Evolutionary conservation across 1,140 invertebrate species (phyloP).

Genomic region (Parapsyche elsis): DNA sequence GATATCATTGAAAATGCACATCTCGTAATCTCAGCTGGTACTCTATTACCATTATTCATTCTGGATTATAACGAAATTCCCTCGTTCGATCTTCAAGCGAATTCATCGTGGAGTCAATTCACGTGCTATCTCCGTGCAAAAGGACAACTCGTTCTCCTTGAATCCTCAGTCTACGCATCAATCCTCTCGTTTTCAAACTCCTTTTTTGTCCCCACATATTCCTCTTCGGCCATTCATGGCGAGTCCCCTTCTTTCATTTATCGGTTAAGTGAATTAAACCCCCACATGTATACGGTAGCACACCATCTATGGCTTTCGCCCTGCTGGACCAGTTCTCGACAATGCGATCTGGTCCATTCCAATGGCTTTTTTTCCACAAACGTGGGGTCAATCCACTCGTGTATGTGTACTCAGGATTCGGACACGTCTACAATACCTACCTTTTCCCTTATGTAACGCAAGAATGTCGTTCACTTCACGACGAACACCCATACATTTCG

Average conservation of each 20-base stretch:
- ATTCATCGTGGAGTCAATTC: too few relatives aligned
- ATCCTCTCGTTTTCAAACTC: conserved; percentile 19
- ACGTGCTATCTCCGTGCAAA: too few relatives aligned
- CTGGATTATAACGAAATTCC: too few relatives aligned
- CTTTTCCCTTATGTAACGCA: conserved; percentile 2
- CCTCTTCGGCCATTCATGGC: neutral
- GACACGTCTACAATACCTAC: neutral
- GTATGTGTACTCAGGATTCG: too few relatives aligned
- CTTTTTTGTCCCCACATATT: conserved; percentile 6
- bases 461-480: neutral
- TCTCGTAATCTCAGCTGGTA: too few relatives aligned
- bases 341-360: neutral
- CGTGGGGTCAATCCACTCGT: conserved; percentile 18
- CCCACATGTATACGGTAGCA: neutral
- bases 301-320: conserved; percentile 12
- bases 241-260: neutral
- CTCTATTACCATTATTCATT: too few relatives aligned
- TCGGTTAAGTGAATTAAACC: conserved; percentile 1
- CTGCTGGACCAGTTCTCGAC: conserved; percentile 3
- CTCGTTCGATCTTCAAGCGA: too few relatives aligned
- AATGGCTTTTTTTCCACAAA: neutral
- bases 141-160: conserved; percentile 15
- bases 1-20: too few relatives aligned
- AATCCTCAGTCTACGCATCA: neutral
- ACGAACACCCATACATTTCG: neutral